Evolutionary conservation across 2,888 invertebrate genomes (phyloP), one percentile per base, ranked within the genome.

Genomic region (Hirtodrosophila duncani): DNA sequence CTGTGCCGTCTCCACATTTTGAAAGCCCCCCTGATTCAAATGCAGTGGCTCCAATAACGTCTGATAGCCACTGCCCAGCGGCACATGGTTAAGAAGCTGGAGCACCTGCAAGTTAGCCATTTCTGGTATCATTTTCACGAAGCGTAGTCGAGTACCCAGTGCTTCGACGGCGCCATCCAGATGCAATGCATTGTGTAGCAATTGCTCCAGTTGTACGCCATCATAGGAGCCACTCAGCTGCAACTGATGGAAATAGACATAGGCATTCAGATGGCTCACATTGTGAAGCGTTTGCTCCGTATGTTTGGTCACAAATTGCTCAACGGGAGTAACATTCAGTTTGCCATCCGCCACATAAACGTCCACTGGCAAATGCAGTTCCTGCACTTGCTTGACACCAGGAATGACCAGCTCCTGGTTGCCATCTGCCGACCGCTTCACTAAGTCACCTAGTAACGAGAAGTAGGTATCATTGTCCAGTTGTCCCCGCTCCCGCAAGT

Each of bases 251-350:
- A 91, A 88, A 31, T 78, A 81, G 1, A 89, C 83, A 38, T 86
- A 81, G 1, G 88, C 88, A 2, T 85, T 81, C 1, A 89, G 62
- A 5, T 71, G 60, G 4, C 82, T 72, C 0, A 89, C 45, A 30
- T 85, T 68, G 1, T 51, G 13, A 1, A 91, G 68, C 0, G 78
- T 62, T 81, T 91, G 90, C 1, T 86, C 81, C 0, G 88, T 88
- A 36, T 89, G 85, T 51, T 84, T 83, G 1, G 89, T 89, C 0
- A 90, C 74, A 52, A 90, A 88, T 2, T 87, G 82, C 1, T 87
- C 70, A 0, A 89, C 53, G 1, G 83, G 62, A 44, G 88, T 86
- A 8, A 85, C 83, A 63, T 88, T 89, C 0, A 91, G 84, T 2
- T 65, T 65, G 3, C 84, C 83, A 7, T 88, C 87, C 16, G 68